Conservation (phyloP, 2,888 invertebrate genomes). For the Ypsolopha sequella region DNA sequence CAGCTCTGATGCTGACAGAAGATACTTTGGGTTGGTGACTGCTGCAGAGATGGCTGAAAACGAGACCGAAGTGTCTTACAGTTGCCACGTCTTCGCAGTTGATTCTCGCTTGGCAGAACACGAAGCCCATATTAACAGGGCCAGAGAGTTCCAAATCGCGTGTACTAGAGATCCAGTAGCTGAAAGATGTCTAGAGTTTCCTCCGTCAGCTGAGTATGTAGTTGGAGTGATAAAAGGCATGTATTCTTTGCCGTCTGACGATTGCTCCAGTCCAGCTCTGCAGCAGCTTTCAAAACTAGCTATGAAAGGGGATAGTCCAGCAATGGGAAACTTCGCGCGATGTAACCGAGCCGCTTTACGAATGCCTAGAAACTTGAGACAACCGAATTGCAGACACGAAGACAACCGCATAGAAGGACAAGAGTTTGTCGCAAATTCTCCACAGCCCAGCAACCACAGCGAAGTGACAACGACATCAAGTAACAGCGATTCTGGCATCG, state of each 20-base stretch:
- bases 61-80: constrained; percentile 74
- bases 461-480: constrained; percentile 87
- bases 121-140: constrained; percentile 81
- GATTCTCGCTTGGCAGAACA: constrained; percentile 90
- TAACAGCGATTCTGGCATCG: constrained; percentile 96
- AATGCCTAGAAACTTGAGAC: constrained; percentile 35
- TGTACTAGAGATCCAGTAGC: constrained; percentile 85
- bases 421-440: constrained; percentile 78
- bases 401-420: constrained; percentile 49
- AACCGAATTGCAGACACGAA: constrained; percentile 36
- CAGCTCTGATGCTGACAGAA: constrained; percentile 89
- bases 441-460: constrained; percentile 87
- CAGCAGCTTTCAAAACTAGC: constrained; percentile 57
- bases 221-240: constrained; percentile 79
- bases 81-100: constrained; percentile 95
- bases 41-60: constrained; percentile 74
- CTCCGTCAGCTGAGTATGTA: constrained; percentile 84
- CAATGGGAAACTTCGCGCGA: constrained; percentile 46
- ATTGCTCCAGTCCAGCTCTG: constrained; percentile 45
- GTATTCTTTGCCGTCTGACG: constrained; percentile 73
- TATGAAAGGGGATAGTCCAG: constrained; percentile 56
- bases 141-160: constrained; percentile 86
- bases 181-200: constrained; percentile 89
- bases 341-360: constrained; percentile 44
- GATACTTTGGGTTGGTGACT: constrained; percentile 94